phyloP scores from a whole-genome alignment of 2,797 vertebrate genomes.

The Chelon labrosus region DNA sequence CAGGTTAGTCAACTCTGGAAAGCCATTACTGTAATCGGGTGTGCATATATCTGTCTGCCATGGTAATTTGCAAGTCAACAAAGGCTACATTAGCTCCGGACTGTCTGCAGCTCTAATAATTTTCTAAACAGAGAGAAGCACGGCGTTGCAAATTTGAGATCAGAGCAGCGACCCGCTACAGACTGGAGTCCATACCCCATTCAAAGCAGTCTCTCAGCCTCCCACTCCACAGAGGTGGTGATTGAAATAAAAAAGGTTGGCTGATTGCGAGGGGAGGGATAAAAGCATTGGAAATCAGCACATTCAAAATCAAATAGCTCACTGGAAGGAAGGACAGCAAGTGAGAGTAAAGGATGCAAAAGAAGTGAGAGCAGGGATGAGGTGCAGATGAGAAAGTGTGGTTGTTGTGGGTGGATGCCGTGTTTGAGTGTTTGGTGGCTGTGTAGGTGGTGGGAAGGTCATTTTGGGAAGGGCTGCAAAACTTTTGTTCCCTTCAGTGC shows the following conservation, averaged over 20 bases:
- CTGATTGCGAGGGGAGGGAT: conserved; percentile 72
- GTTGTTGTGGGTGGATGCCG: conserved; percentile 20
- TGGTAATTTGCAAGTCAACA: conserved; percentile 48
- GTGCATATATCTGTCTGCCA: conserved; percentile 24
- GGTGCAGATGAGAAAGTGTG: conserved; percentile 5
- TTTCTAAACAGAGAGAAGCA: conserved; percentile 24
- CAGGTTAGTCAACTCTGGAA: conserved; percentile 21
- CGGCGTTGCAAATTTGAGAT: conserved; percentile 41
- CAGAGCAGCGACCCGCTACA: conserved; percentile 36
- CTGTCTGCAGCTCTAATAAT: conserved; percentile 38
- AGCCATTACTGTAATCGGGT: background rate
- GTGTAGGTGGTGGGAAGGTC: conserved; percentile 11
- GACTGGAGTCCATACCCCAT: conserved; percentile 32
- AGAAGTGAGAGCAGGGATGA: conserved; percentile 6
- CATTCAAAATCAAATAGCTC: conserved; percentile 71
- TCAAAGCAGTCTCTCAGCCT: conserved; percentile 51
- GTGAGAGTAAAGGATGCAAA: conserved; percentile 39
- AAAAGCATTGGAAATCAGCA: conserved; percentile 71
- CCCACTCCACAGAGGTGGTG: conserved; percentile 58
- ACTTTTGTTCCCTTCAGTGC: background rate
- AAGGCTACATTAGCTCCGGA: conserved; percentile 32
- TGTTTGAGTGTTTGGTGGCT: conserved; percentile 17
- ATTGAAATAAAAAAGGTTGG: conserved; percentile 64
- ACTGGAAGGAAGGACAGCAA: conserved; percentile 18
- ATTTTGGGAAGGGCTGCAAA: conserved; percentile 13